Percentiles rank a stretch among this genome's conserved stretches.
These are phyloP conservation scores for Tenebrosternarchus preto DNA, from an alignment of 2,113 vertebrate genomes.

Conservation along the genomic window DNA sequence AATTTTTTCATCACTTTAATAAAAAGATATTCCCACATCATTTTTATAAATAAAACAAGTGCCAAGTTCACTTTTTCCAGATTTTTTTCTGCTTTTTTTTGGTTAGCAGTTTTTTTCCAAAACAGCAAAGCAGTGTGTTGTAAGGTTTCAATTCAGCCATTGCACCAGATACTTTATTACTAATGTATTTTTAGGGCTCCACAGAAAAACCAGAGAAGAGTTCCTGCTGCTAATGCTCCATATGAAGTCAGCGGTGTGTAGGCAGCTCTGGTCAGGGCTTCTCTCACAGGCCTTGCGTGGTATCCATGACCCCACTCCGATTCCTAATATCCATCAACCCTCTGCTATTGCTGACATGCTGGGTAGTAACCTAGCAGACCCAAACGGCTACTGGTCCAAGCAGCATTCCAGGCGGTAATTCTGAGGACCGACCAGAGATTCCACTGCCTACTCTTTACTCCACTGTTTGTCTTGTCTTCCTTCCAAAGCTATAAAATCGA, in stretches of 20 bases:
- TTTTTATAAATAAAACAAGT: not conserved
- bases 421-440: not conserved
- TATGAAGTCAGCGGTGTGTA: constrained; percentile 3
- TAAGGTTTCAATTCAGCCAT: not conserved
- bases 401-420: not conserved
- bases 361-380: not conserved
- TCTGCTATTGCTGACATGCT: constrained; percentile 19
- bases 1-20: too few relatives aligned
- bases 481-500: constrained; percentile 3
- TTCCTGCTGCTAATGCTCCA: not conserved
- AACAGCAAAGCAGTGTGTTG: too few relatives aligned
- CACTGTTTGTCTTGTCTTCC: constrained; percentile 7
- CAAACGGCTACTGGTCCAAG: not conserved
- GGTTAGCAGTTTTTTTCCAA: too few relatives aligned
- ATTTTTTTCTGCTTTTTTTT: too few relatives aligned
- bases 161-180: not conserved
- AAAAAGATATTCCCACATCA: constrained; percentile 41
- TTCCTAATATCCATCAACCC: constrained; percentile 25
- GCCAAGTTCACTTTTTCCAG: not conserved
- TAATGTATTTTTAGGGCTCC: not conserved
- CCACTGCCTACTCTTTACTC: not conserved
- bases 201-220: not conserved
- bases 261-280: not conserved
- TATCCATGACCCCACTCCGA: constrained; percentile 12
- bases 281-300: not conserved